phyloP scores from a whole-genome alignment of 2,113 vertebrate species.

The human region DNA sequence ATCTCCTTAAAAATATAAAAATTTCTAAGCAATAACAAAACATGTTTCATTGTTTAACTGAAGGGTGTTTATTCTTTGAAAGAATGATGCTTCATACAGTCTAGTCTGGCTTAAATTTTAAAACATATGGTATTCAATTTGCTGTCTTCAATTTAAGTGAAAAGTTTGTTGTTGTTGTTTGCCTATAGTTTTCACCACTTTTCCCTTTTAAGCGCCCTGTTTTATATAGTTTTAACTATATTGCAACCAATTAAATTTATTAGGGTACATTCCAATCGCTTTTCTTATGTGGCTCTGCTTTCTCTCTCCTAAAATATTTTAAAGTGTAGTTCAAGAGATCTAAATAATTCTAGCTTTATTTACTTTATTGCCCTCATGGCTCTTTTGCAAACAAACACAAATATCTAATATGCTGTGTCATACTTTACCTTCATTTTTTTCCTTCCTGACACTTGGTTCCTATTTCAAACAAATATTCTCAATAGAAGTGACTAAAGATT shows the following conservation, averaged over 20 bases:
- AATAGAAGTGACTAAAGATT: neutral
- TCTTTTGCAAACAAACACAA: neutral
- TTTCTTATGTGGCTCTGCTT: neutral
- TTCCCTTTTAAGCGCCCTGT: neutral
- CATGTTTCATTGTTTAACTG: neutral
- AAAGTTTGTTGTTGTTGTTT: neutral
- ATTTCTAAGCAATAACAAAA: neutral
- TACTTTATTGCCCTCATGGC: neutral
- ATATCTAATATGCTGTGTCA: neutral
- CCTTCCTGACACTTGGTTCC: neutral
- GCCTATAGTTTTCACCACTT: neutral
- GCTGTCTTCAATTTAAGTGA: neutral
- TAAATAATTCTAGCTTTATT: neutral
- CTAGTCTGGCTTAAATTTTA: neutral
- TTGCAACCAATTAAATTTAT: neutral
- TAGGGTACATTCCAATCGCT: neutral
- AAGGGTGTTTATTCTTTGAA: neutral
- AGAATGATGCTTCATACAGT: neutral
- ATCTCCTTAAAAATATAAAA: neutral
- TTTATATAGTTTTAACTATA: neutral
- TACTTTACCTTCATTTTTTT: neutral
- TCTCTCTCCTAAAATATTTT: neutral
- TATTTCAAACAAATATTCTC: slow-evolving; percentile 21
- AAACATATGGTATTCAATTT: neutral
- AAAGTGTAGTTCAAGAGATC: neutral